Evolutionary conservation across 2,113 vertebrate species (phyloP), one percentile per base, ranked within the genome.

Genomic region (Myrmecophaga tridactyla): DNA sequence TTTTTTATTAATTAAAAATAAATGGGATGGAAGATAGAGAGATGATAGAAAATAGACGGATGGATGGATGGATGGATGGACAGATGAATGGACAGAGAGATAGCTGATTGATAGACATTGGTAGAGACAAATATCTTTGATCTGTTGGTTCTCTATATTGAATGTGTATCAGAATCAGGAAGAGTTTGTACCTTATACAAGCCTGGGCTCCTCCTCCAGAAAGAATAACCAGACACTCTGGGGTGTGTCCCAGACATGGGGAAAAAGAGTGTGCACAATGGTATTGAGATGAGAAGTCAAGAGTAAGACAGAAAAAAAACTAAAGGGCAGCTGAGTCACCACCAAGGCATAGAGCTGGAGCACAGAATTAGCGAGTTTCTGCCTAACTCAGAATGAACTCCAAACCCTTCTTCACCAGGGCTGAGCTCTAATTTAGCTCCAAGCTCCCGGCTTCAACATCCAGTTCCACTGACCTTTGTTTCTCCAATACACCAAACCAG

Each of bases 1-100:
- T 81, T 67, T 36, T 65, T 36, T 86, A 34, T 65, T 90, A 43
- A 56, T 76, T 77, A 82, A 85, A 97, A 87, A 65, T 78, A 9
- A 20, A 36, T 80, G 27, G 46, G 25, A 65, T 20, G 15, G 10
- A 4, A 31, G 53, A n/a, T 25, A 69, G 27, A 18, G 84, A 20
- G 48, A 63, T 51, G 53, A n/a, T n/a, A n/a, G n/a, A n/a, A n/a
- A 60, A 36, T 15, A 29, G 39, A 34, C 6, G n/a, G 14, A 25
- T n/a, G 4, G 69, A 41, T 56, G 15, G 15, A 21, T 27, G 13
- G 25, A 43, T 39, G 4, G 48, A 41, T n/a, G 34, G 56, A 39
- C 27, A 7, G 56, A n/a, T 46, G 36, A 56, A 84, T 43, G 21
- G 43, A 65, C 6, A 8, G 67, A 58, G 1, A 25, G 27, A 76